phyloP scores from a whole-genome alignment of 2,888 invertebrate genomes.

The Blastobasis lacticolella region DNA sequence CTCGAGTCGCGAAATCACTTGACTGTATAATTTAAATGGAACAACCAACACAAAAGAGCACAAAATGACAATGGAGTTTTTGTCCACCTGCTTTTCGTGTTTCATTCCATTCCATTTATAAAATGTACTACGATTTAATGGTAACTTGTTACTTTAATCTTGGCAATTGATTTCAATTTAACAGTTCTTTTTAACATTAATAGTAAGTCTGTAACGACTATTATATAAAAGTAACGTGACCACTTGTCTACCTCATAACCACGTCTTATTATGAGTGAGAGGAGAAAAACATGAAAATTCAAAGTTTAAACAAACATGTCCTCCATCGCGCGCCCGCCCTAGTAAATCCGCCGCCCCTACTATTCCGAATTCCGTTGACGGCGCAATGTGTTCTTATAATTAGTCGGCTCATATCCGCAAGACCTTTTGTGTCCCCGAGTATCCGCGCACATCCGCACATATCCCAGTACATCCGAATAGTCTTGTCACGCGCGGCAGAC shows the following conservation, averaged over 20 bases:
- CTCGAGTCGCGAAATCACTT: conserved; percentile 3
- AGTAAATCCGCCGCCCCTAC: background rate
- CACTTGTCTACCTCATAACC: too few species aligned
- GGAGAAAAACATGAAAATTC: too few species aligned
- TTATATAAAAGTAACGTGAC: too few species aligned
- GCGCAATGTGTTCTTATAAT: conserved; percentile 29
- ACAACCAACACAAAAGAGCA: background rate
- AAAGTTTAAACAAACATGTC: background rate
- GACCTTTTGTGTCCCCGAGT: conserved; percentile 1
- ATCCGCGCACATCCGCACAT: conserved; percentile 5
- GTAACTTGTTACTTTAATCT: too few species aligned
- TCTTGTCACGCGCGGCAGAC: conserved; percentile 15
- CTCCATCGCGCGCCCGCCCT: background rate
- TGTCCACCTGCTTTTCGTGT: background rate
- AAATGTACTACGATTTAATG: too few species aligned
- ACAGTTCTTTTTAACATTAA: too few species aligned
- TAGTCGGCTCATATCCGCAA: conserved; percentile 19
- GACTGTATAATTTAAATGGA: conserved; percentile 2
- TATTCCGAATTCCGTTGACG: conserved; percentile 22
- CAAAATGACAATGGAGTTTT: background rate
- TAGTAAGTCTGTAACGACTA: too few species aligned
- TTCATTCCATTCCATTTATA: too few species aligned
- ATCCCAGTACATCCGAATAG: conserved; percentile 9
- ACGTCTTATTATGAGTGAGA: too few species aligned
- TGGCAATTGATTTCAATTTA: too few species aligned